Percentiles rank a stretch among this genome's conserved stretches.
These are phyloP conservation scores for Drosophila ambigua DNA, from an alignment of 1,140 invertebrate species.

Conservation along the genomic window DNA sequence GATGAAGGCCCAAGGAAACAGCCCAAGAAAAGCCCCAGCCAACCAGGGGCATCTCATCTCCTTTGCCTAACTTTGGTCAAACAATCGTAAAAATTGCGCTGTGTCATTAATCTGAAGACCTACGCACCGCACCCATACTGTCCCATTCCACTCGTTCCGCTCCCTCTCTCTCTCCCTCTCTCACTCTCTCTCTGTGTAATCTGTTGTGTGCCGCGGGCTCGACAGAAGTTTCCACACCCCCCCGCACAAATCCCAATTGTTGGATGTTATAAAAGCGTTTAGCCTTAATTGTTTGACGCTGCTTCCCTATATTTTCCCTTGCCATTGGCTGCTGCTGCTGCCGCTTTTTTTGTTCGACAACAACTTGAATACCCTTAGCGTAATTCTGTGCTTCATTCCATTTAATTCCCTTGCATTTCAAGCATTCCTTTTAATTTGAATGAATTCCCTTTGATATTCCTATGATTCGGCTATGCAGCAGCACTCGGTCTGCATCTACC, in stretches of 20 bases:
- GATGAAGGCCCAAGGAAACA: constrained; percentile 19
- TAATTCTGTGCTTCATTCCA: too few relatives aligned
- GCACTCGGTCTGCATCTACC: too few relatives aligned
- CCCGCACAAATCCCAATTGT: constrained; percentile 8
- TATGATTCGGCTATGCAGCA: too few relatives aligned
- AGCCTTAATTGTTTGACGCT: constrained; percentile 38
- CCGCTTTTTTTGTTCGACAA: too few relatives aligned
- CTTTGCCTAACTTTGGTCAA: constrained; percentile 40
- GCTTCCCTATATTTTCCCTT: neutral
- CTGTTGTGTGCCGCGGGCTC: too few relatives aligned
- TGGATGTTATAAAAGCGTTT: constrained; percentile 36
- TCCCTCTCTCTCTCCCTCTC: too few relatives aligned
- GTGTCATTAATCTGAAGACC: constrained; percentile 48
- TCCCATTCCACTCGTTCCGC: too few relatives aligned
- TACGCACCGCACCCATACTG: neutral
- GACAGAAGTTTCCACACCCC: too few relatives aligned
- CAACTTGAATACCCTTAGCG: neutral
- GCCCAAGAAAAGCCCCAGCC: constrained; percentile 10
- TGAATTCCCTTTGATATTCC: too few relatives aligned
- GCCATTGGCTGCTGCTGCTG: neutral
- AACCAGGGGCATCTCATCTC: constrained; percentile 4
- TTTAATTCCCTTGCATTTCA: too few relatives aligned
- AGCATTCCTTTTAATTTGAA: too few relatives aligned
- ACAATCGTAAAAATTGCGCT: constrained; percentile 50
- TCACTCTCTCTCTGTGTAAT: too few relatives aligned